These are phyloP conservation scores for Heliocidaris erythrogramma DNA, from an alignment of 35 echinoderm and acorn worm genomes.

Conservation along the genomic window DNA sequence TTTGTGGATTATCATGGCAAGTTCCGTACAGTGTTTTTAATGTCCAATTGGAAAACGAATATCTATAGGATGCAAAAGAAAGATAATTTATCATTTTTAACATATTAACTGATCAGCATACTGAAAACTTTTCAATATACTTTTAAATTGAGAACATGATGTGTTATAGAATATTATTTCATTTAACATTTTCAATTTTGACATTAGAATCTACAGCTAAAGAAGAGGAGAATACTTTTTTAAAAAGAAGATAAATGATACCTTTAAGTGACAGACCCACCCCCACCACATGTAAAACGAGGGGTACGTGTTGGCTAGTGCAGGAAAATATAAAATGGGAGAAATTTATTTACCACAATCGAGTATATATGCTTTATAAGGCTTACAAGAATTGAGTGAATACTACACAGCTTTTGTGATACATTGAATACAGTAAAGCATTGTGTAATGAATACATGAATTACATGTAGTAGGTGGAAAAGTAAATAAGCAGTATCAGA, in stretches of 20 bases:
- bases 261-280: background rate
- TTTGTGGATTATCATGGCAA: too few relatives aligned
- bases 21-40: too few relatives aligned
- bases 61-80: too few relatives aligned
- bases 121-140: background rate
- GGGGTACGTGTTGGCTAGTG: background rate
- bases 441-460: background rate
- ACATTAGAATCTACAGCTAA: background rate
- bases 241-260: background rate
- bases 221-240: background rate
- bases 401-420: background rate
- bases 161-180: too few relatives aligned
- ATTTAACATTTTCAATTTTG: too few relatives aligned
- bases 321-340: background rate
- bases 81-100: too few relatives aligned
- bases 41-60: too few relatives aligned
- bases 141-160: background rate
- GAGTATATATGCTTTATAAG: background rate
- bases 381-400: background rate
- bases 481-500: background rate
- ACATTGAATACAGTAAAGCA: background rate
- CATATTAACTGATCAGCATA: too few relatives aligned
- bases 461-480: background rate
- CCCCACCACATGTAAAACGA: background rate
- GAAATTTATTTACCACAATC: background rate